Evolutionary conservation across 2,797 vertebrate species (phyloP), one percentile per base, ranked within the genome.

Genomic region (Thripadectes ignobilis): DNA sequence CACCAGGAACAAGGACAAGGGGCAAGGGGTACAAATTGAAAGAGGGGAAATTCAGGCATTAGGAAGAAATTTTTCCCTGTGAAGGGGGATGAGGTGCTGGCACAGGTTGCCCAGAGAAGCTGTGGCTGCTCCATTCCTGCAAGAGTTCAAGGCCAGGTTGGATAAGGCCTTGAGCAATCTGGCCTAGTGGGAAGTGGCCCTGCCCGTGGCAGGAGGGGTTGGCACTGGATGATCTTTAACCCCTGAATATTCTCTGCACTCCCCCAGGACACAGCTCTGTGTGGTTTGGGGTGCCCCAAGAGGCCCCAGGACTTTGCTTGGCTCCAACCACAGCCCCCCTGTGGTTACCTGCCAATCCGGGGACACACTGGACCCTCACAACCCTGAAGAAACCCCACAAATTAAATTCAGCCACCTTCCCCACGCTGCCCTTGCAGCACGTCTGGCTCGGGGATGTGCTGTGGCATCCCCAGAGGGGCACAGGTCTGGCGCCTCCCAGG

Each of bases 401-500:
- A 49, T 4, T 13, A 13, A n/a, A 43, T 29, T 7, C 14, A 11
- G 17, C 9, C 48, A 18, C 62, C 18, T 55, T 54, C 52, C 59
- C 39, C 36, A 5, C 4, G 8, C 6, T 17, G 41, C 48, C 48
- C 14, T 10, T 22, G 12, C 11, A 10, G n/a, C 16, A 1, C 21
- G 4, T 20, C 49, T 26, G 7, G 41, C 41, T 19, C 24, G 10
- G 2, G 57, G 45, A 20, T 11, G 57, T 12, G 0, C 45, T 23
- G 3, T 1, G 39, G 45, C n/a, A 19, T 24, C 14, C 24, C 12
- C 39, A 10, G 30, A 19, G 24, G 10, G 12, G n/a, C 30, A 7
- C 26, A 8, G 34, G 18, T 3, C 77, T 9, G 49, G 22, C 6
- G 1, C 48, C n/a, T 6, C n/a, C 45, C 8, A 20, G 23, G 2